Evolutionary conservation across 2,797 vertebrate genomes (phyloP), one percentile per base, ranked within the genome.

Genomic region (Sebastes nivosus): DNA sequence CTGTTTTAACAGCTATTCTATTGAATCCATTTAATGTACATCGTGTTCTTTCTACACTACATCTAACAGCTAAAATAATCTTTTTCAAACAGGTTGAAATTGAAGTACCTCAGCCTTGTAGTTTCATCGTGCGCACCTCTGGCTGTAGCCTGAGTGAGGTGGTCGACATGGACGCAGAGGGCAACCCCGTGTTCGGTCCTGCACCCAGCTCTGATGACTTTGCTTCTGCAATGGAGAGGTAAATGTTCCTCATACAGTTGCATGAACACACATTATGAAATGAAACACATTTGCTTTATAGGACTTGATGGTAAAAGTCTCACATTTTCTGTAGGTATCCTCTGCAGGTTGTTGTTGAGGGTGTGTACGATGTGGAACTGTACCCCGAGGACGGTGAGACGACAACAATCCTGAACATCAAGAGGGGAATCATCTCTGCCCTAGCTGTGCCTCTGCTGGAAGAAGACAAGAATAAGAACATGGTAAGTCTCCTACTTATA

Each of bases 391-490:
- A 96, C 0, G 96, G 94, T 25, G 98, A 99, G 84, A 93, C 96
- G 14, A 91, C 89, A 29, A 97, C 97, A 60, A 96, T 97, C 79
- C 90, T 99, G 81, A 99, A 99, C 93, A 93, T 99, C 91, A 99
- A 99, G 93, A 97, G 98, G 82, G 98, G 98, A 25, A 97, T 99
- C 75, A 90, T 99, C 81, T 98, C 98, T 42, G 95, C 96, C 27
- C 92, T 99, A 16, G 94, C 97, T 76, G 96, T 96, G 67, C 97
- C 98, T 82, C 85, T 92, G 38, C 90, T 97, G 86, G 93, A 96
- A 50, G 93, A 95, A 52, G 90, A 95, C 6, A 90, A 76, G 67
- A 95, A 94, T 77, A 93, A 82, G 61, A 80, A 79, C 54, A 95
- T 95, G 95, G 96, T 96, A 87, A 29, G 82, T 42, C 3, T 55